phyloP scores from a whole-genome alignment of 1,140 invertebrate species.

The Forficula auricularia region DNA sequence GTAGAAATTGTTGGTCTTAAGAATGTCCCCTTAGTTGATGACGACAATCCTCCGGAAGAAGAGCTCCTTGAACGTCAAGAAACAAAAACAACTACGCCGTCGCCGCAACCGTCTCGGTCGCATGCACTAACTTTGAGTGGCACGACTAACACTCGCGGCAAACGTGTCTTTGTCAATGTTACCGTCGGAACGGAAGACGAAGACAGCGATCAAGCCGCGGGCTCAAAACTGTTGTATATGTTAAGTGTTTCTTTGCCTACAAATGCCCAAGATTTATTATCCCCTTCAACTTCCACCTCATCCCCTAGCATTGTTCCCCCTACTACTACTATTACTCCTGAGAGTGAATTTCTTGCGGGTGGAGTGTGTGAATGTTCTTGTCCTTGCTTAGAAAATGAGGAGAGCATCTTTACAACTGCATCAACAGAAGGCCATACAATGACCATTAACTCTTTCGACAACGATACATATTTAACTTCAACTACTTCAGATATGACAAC shows the following conservation, averaged over 20 bases:
- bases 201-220: constrained; percentile 20
- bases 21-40: constrained; percentile 6
- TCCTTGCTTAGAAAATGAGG: constrained; percentile 31
- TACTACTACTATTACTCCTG: neutral
- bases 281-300: constrained; percentile 6
- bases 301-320: neutral
- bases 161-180: constrained; percentile 51
- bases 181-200: constrained; percentile 48
- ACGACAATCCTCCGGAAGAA: too few relatives aligned
- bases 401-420: neutral
- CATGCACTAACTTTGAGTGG: too few relatives aligned
- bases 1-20: constrained; percentile 30
- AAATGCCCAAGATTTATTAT: constrained; percentile 13
- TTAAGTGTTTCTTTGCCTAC: constrained; percentile 13
- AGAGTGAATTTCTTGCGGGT: constrained; percentile 10
- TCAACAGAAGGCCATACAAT: too few relatives aligned
- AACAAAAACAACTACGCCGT: neutral
- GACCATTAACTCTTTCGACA: too few relatives aligned
- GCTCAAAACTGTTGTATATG: too few relatives aligned
- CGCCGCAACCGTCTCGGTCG: too few relatives aligned
- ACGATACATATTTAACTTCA: constrained; percentile 9
- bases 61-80: constrained; percentile 2
- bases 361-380: constrained; percentile 49
- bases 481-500: constrained; percentile 6
- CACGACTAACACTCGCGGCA: constrained; percentile 16